Evolutionary conservation across 1,140 invertebrate species (phyloP).

Genomic region (Notospermus geniculatus): DNA sequence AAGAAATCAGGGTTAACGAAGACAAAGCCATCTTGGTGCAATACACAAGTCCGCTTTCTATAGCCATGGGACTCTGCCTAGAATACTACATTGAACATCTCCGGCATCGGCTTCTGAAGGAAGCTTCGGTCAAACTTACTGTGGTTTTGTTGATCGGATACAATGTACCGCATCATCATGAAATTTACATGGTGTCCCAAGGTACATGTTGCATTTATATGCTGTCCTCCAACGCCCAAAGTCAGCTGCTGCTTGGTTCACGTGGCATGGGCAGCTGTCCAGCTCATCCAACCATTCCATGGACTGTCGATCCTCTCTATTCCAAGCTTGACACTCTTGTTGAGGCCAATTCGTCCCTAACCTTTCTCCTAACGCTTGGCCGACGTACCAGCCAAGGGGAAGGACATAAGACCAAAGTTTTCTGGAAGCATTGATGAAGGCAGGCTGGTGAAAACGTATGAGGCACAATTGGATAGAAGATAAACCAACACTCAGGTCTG

Average conservation of each 20-base stretch:
- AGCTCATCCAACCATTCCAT: constrained; percentile 39
- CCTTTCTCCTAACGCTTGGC: constrained; percentile 24
- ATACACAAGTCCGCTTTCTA: no score
- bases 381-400: constrained; percentile 42
- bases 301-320: constrained; percentile 22
- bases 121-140: constrained; percentile 62
- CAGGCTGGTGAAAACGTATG: no score
- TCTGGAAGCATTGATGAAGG: constrained; percentile 20
- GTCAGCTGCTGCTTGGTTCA: constrained; percentile 86
- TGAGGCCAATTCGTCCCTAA: no score
- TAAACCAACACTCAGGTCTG: no score
- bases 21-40: no score
- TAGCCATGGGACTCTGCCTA: no score
- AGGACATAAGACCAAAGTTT: constrained; percentile 25
- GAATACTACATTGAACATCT: no score
- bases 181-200: constrained; percentile 77
- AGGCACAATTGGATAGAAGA: no score
- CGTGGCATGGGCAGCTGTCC: constrained; percentile 84
- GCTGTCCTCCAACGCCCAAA: constrained; percentile 91
- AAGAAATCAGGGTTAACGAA: no score
- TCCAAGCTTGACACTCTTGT: constrained; percentile 16
- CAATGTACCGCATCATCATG: constrained; percentile 88
- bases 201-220: constrained; percentile 75
- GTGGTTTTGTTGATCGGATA: constrained; percentile 84
- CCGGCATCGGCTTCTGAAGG: no score